phyloP scores from a whole-genome alignment of 2,797 vertebrate genomes.

The Hapalemur alaotrensis region DNA sequence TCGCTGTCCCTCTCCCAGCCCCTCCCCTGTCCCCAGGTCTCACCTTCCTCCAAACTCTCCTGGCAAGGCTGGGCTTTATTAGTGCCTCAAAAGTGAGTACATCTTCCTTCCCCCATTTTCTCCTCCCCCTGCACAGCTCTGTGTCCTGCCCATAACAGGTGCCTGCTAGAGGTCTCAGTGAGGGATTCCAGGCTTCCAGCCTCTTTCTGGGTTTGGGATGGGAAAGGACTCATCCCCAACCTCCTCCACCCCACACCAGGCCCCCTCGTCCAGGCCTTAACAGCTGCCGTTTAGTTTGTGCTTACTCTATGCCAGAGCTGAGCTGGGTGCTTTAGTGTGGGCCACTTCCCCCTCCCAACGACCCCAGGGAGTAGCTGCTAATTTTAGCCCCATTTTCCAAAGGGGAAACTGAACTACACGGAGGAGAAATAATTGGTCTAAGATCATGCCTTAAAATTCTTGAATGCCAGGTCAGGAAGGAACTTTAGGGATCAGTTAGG shows the following conservation, averaged over 20 bases:
- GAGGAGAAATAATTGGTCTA: not conserved
- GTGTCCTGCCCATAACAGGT: not conserved
- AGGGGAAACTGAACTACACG: not conserved
- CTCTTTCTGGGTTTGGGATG: not conserved
- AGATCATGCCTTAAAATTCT: not conserved
- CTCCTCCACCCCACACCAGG: not conserved
- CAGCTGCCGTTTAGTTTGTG: not conserved
- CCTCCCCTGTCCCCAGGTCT: not conserved
- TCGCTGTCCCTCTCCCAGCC: too few relatives aligned
- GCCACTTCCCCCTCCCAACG: not conserved
- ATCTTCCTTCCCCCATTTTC: not conserved
- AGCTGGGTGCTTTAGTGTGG: too few relatives aligned
- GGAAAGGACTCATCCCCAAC: not conserved
- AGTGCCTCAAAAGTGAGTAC: not conserved
- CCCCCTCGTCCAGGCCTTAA: rapidly evolving
- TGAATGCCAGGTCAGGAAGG: not conserved
- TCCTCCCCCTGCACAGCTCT: not conserved
- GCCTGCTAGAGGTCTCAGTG: not conserved
- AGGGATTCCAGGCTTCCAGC: not conserved
- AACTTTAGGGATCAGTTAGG: not conserved
- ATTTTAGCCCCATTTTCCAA: not conserved
- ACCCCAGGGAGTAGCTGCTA: not conserved
- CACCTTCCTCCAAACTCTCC: not conserved
- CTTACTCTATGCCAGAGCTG: rapidly evolving
- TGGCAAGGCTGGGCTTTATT: not conserved